Percentiles rank a stretch among this genome's conserved stretches.
Conservation (phyloP, 2,797 vertebrate genomes). For the Enteromius afrohamiltoni region DNA sequence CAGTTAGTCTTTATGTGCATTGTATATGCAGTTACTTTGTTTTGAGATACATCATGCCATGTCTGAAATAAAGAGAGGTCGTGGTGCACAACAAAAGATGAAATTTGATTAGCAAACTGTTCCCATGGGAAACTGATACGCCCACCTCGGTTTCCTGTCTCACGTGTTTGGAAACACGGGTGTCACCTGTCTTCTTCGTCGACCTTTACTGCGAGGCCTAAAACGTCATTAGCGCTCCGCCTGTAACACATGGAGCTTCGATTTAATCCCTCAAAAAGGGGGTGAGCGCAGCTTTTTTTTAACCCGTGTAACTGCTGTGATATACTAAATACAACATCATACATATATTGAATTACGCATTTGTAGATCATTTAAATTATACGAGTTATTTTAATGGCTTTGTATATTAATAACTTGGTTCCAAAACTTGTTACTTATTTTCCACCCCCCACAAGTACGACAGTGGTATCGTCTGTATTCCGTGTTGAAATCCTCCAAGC, state of each 20-base stretch:
- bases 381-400: neutral
- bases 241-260: slow-evolving; percentile 33
- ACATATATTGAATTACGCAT: neutral
- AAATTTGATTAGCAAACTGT: slow-evolving; percentile 52
- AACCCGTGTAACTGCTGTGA: neutral
- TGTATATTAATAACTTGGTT: neutral
- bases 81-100: slow-evolving; percentile 43
- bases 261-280: slow-evolving; percentile 16
- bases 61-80: neutral
- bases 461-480: slow-evolving; percentile 48
- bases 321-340: neutral
- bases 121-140: slow-evolving; percentile 5
- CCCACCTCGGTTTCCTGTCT: slow-evolving; percentile 13
- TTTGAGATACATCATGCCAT: neutral
- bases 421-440: neutral
- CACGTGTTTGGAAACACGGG: slow-evolving; percentile 51
- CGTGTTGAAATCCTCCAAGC: slow-evolving; percentile 52
- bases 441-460: neutral
- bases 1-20: neutral
- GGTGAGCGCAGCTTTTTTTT: slow-evolving; percentile 15
- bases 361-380: neutral
- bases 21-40: neutral
- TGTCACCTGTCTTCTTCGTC: slow-evolving; percentile 47
- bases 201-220: slow-evolving; percentile 49
- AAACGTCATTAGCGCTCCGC: slow-evolving; percentile 55